phyloP scores from a whole-genome alignment of 2,888 invertebrate genomes.

The Mystacides longicornis region DNA sequence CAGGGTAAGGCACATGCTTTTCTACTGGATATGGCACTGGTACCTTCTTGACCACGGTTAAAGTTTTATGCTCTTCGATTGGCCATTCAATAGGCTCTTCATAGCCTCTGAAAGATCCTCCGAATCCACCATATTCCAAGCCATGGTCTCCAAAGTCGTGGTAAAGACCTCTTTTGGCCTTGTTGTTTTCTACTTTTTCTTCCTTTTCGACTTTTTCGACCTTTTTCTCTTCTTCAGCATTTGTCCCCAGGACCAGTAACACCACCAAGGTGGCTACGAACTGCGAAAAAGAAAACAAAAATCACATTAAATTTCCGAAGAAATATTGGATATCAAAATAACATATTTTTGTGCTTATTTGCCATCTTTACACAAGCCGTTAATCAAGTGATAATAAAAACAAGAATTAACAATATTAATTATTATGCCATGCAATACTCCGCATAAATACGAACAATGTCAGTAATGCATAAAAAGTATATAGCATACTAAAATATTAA shows the following conservation, averaged over 20 bases:
- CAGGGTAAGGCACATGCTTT: slow-evolving; percentile 61
- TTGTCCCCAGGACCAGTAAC: slow-evolving; percentile 52
- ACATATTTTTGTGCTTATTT: no score
- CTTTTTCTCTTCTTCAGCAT: slow-evolving; percentile 52
- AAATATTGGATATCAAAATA: not conserved
- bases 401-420: no score
- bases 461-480: no score
- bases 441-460: no score
- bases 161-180: slow-evolving; percentile 67
- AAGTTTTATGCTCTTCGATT: slow-evolving; percentile 54
- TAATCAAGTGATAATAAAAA: no score
- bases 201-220: slow-evolving; percentile 48
- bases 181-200: slow-evolving; percentile 55
- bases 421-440: no score
- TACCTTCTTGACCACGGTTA: slow-evolving; percentile 68
- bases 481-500: no score
- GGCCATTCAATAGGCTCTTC: slow-evolving; percentile 30
- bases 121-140: slow-evolving; percentile 25
- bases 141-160: slow-evolving; percentile 46
- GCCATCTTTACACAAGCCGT: no score
- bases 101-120: slow-evolving; percentile 25
- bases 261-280: slow-evolving; percentile 54
- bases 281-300: no score
- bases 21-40: slow-evolving; percentile 67
- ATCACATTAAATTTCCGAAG: not conserved